These are phyloP conservation scores for Drosophila monieri DNA, from an alignment of 2,888 invertebrate genomes.

Conservation along the genomic window DNA sequence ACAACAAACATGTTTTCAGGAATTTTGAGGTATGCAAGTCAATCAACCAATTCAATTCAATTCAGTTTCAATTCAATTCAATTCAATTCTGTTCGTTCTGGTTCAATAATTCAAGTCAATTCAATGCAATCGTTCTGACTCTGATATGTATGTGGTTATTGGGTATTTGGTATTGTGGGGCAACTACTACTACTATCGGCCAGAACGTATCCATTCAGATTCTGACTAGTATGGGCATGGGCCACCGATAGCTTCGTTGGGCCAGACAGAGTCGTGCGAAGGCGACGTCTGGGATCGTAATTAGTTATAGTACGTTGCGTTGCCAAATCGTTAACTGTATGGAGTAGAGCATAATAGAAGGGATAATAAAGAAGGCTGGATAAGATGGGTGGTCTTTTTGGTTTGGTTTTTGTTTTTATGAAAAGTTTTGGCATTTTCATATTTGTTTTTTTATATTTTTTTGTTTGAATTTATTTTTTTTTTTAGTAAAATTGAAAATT, in stretches of 20 bases:
- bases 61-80: constrained; percentile 3
- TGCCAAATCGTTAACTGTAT: constrained; percentile 81
- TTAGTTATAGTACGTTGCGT: constrained; percentile 76
- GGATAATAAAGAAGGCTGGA: constrained; percentile 62
- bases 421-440: constrained; percentile 21
- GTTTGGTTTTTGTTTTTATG: constrained; percentile 33
- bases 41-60: constrained; percentile 20
- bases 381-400: constrained; percentile 25
- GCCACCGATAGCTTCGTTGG: constrained; percentile 67
- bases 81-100: constrained; percentile 10
- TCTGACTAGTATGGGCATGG: constrained; percentile 57
- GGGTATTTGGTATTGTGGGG: constrained; percentile 54
- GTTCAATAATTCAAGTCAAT: background rate
- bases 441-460: background rate
- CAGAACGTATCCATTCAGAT: constrained; percentile 81
- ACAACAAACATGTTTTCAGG: constrained; percentile 39
- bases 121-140: constrained; percentile 31
- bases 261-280: constrained; percentile 71
- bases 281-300: constrained; percentile 81
- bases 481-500: constrained; percentile 64
- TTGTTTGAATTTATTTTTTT: constrained; percentile 21
- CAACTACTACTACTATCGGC: constrained; percentile 81
- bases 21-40: constrained; percentile 43
- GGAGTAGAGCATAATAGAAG: constrained; percentile 81
- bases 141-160: constrained; percentile 26